Percentiles rank a stretch among this genome's conserved stretches.
phyloP scores from a whole-genome alignment of 2,113 vertebrate species.

The Pterocles gutturalis region DNA sequence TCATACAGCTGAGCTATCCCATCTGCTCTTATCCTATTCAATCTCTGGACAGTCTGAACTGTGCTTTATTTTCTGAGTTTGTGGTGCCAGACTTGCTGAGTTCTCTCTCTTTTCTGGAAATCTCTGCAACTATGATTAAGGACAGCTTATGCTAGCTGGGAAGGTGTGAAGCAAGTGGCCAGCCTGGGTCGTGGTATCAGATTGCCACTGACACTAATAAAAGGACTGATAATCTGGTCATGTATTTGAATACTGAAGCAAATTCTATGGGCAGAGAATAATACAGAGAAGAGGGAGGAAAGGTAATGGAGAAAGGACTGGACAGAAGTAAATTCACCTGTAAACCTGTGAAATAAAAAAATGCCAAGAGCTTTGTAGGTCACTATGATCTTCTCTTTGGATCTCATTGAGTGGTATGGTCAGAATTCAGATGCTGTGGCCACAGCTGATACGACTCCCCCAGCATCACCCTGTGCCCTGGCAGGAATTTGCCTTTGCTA shows the following conservation, averaged over 20 bases:
- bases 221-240: constrained; percentile 17
- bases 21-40: not conserved
- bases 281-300: not conserved
- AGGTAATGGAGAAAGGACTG: not conserved
- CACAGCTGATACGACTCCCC: not conserved
- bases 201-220: constrained; percentile 32
- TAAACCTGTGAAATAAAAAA: not conserved
- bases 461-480: not conserved
- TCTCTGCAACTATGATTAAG: not conserved
- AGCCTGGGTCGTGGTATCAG: not conserved
- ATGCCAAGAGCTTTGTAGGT: not conserved
- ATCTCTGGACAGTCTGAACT: not conserved
- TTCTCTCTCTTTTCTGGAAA: not conserved
- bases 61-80: not conserved
- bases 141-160: not conserved
- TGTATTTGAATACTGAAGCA: not conserved
- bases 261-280: not conserved
- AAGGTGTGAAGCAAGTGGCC: constrained; percentile 44
- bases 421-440: not conserved
- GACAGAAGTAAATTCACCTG: not conserved
- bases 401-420: not conserved
- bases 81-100: not conserved
- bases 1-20: not conserved
- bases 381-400: not conserved
- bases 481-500: not conserved